Conservation (phyloP, 2,797 vertebrate genomes). For the Pitangus sulphuratus region DNA sequence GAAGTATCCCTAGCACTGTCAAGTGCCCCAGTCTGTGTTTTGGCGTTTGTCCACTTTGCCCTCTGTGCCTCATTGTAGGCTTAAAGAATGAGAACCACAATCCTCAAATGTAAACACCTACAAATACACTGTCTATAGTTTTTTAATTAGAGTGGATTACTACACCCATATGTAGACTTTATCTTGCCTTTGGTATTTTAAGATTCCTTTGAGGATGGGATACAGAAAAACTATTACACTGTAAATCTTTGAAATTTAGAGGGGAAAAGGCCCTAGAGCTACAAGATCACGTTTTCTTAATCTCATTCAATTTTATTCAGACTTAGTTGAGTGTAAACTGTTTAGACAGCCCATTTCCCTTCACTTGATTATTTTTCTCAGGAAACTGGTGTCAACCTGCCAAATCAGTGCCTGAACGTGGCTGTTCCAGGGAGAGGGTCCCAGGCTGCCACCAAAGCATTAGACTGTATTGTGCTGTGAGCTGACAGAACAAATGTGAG, state of each 20-base stretch:
- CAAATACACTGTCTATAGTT: neutral
- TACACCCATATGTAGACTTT: neutral
- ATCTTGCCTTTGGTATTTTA: neutral
- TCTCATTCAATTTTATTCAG: neutral
- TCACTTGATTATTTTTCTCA: neutral
- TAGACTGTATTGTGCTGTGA: neutral
- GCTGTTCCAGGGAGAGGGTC: neutral
- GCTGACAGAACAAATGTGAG: neutral
- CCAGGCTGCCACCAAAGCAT: neutral
- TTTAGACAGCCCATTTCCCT: neutral
- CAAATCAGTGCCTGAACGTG: neutral
- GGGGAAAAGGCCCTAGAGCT: neutral
- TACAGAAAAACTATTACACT: neutral
- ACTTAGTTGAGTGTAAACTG: neutral
- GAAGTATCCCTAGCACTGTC: neutral
- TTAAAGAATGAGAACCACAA: neutral
- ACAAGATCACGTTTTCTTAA: neutral
- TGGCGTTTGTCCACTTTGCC: neutral
- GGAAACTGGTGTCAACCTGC: neutral
- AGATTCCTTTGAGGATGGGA: neutral
- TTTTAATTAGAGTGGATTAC: neutral
- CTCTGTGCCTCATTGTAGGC: neutral
- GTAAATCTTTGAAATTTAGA: neutral
- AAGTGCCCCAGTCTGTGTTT: neutral
- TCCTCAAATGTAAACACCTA: neutral